phyloP scores from a whole-genome alignment of 2,797 vertebrate species.

The Pseudochirops cupreus region DNA sequence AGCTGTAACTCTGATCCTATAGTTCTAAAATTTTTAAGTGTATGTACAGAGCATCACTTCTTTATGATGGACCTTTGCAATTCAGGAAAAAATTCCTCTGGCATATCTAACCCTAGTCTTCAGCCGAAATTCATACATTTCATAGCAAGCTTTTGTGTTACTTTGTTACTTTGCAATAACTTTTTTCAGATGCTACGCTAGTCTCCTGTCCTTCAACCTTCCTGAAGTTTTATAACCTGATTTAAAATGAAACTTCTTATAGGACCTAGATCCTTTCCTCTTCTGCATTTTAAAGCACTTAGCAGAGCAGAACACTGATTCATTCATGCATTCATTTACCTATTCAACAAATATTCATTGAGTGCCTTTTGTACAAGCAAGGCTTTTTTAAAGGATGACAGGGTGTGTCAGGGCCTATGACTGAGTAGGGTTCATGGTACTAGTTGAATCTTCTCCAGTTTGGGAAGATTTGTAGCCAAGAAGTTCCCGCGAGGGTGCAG shows the following conservation, averaged over 20 bases:
- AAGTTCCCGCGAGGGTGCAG: background rate
- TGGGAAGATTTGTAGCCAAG: background rate
- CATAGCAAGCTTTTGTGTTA: conserved; percentile 23
- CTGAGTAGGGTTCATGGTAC: background rate
- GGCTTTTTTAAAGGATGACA: background rate
- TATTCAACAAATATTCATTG: conserved; percentile 13
- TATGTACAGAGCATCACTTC: too few relatives aligned
- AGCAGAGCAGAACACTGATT: background rate
- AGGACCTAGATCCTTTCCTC: conserved; percentile 24
- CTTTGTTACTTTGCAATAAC: conserved; percentile 7
- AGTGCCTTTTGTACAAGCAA: background rate
- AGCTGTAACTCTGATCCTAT: background rate
- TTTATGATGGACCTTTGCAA: background rate
- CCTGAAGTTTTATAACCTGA: conserved; percentile 38
- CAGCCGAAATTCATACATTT: background rate
- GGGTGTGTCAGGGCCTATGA: background rate
- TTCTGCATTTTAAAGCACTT: background rate
- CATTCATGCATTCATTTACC: background rate
- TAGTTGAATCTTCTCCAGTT: background rate
- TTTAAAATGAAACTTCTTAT: conserved; percentile 30
- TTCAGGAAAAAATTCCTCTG: background rate
- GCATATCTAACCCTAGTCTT: background rate
- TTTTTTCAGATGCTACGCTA: background rate
- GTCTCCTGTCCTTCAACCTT: conserved; percentile 6
- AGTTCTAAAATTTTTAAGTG: background rate